These are phyloP conservation scores for Chouioia cunea DNA, from an alignment of 2,888 invertebrate genomes.

Conservation along the genomic window DNA sequence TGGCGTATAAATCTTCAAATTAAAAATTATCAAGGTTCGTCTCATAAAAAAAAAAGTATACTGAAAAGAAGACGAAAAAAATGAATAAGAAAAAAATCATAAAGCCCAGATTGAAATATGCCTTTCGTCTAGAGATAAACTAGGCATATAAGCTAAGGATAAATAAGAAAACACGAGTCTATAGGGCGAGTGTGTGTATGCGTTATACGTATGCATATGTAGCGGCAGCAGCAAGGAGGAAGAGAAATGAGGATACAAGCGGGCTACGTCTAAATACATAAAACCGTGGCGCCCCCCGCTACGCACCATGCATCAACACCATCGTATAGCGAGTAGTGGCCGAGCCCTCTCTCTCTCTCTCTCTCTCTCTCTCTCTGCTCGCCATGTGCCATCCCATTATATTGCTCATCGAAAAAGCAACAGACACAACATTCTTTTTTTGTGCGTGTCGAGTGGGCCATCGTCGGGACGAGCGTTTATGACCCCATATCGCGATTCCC, in stretches of 20 bases:
- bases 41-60: neutral
- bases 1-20: slow-evolving; percentile 40
- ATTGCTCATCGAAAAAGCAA: slow-evolving; percentile 62
- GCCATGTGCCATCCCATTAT: slow-evolving; percentile 60
- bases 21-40: slow-evolving; percentile 29
- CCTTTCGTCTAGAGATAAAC: slow-evolving; percentile 44
- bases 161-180: slow-evolving; percentile 9
- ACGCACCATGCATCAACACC: slow-evolving; percentile 68
- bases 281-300: slow-evolving; percentile 62
- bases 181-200: neutral
- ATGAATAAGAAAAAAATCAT: neutral
- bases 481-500: neutral
- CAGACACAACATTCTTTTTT: neutral
- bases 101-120: slow-evolving; percentile 43
- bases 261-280: slow-evolving; percentile 67
- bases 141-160: slow-evolving; percentile 11
- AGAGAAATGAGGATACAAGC: slow-evolving; percentile 55
- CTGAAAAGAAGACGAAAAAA: neutral
- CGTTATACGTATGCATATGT: neutral
- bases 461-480: slow-evolving; percentile 12
- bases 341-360: too few relatives aligned
- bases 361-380: too few relatives aligned
- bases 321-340: slow-evolving; percentile 50
- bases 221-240: slow-evolving; percentile 25
- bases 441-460: slow-evolving; percentile 7